Base-by-base conservation (phyloP, 1,140 invertebrate species). In the Schlechtendalia chinensis region DNA sequence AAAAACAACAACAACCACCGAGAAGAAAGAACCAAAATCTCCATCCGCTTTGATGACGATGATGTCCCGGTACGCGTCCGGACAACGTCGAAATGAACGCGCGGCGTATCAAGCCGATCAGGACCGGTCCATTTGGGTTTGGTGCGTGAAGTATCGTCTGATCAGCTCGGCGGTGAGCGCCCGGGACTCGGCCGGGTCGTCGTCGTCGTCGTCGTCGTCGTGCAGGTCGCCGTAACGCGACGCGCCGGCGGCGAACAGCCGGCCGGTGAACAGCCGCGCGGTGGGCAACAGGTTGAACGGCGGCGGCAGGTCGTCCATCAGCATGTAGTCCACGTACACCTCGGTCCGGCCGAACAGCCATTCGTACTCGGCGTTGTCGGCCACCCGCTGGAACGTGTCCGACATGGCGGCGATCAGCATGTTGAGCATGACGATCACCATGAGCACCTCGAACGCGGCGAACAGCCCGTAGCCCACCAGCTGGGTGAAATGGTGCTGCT, bases 371-470 rank as follows among this genome's bases (percentile, higher is more conserved):
- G 89, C 87, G 81, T 90, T 90, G 74, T 90, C 88, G 1, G 86
- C 87, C 5, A 93, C 90, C 82, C 87, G 86, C 84, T 92, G 90
- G 84, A 91, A 92, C 1, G 91, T 92, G 82, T 91, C 91, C 17
- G 90, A 90, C 90, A 93, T 92, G 83, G 91, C 91, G 6, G 92
- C 92, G 82, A 93, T 92, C 39, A 93, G 86, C 90, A 93, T 92
- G 85, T 93, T 93, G 45, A 93, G 84, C n/a, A 93, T 88, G 29
- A 93, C 89, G 67, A 93, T 88, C 53, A 93, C 90, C n/a, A 89
- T 89, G 65, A 93, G 88, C 65, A 91, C 89, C 84, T 91, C 89
- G 83, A 90, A 92, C 53, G 87, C 86, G 11, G 89, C 90, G 83
- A 91, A 92, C 45, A 89, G 87, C n/a, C 90, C 86, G 83, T 90